Percentiles rank a stretch among this genome's conserved stretches.
Evolutionary conservation across 2,113 vertebrate genomes (phyloP).

Genomic region (Pedetes capensis): DNA sequence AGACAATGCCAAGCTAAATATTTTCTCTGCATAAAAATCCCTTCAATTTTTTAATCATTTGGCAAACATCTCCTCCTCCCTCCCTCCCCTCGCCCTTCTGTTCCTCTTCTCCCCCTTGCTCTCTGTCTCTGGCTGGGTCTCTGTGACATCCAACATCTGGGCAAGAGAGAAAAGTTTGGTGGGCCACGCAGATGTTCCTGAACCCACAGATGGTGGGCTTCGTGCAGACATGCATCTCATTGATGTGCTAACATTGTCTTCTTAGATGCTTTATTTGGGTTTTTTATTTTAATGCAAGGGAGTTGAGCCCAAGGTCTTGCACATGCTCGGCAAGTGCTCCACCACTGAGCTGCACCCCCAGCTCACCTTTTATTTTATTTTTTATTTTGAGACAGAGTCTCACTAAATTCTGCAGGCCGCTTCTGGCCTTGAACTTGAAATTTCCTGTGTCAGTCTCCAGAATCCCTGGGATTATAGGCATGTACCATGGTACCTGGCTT

Average conservation of each 20-base stretch:
- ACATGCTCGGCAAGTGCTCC: too few relatives aligned
- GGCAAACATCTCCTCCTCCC: conserved; percentile 62
- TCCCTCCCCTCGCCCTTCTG: conserved; percentile 67
- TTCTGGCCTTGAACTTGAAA: too few relatives aligned
- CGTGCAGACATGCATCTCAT: neutral
- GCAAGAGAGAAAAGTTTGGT: neutral
- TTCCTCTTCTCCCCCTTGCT: neutral
- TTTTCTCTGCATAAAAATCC: conserved; percentile 79
- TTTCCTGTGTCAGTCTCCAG: neutral
- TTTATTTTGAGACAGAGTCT: too few relatives aligned
- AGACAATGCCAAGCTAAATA: conserved; percentile 81
- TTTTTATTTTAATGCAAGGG: too few relatives aligned
- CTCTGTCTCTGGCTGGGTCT: conserved; percentile 41
- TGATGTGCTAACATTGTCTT: neutral
- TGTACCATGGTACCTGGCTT: too few relatives aligned
- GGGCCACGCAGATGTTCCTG: neutral
- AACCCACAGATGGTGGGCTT: neutral
- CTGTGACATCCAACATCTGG: conserved; percentile 54
- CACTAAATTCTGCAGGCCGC: too few relatives aligned
- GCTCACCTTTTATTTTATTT: too few relatives aligned
- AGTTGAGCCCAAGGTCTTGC: too few relatives aligned
- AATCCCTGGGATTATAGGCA: too few relatives aligned
- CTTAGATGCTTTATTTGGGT: neutral
- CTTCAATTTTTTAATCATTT: conserved; percentile 81
- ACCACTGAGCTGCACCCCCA: too few relatives aligned